Evolutionary conservation across 2,888 invertebrate genomes (phyloP), one percentile per base, ranked within the genome.

Genomic region (Galeruca laticollis): DNA sequence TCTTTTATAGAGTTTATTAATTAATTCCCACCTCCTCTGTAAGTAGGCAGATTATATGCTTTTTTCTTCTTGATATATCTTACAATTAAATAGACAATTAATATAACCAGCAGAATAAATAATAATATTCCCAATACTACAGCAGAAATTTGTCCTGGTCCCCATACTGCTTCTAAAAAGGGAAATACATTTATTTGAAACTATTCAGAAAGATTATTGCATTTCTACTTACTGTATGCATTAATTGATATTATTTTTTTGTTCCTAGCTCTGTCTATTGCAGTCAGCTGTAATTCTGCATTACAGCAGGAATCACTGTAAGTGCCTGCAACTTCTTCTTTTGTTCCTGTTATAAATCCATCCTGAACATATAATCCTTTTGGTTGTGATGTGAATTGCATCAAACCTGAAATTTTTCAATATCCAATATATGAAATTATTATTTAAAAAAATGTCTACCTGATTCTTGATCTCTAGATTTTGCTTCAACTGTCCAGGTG

Each of bases 271-370:
- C 91, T 85, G 81, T 94, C 94, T 10, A 89, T 88, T 0, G 93
- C 93, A 1, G 88, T 90, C 4, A 94, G 83, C 43, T 91, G 86
- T 0, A 93, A 87, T 60, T 90, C 87, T 0, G 92, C 90, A 6
- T 90, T 88, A 81, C 94, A 95, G 81, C 94, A 95, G 0, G 90
- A 91, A 0, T 92, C 89, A 18, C 90, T 87, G 81, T 93, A 94
- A 2, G 89, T 88, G 0, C 92, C 91, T 13, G 86, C 86, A 0
- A 94, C 88, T 37, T 90, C 88, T 35, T 91, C 90, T 35, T 88
- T 88, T 0, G 92, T 90, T 1, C 94, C 94, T 0, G 92, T 87
- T 9, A 90, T 88, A 80, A 92, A 94, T 33, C 87, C 88, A 49
- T 87, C 86, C 35, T 88, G 88, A 77, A 92, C 89, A 57, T 88